Evolutionary conservation across 2,113 vertebrate genomes (phyloP), one percentile per base, ranked within the genome.

Genomic region (Lontra canadensis): DNA sequence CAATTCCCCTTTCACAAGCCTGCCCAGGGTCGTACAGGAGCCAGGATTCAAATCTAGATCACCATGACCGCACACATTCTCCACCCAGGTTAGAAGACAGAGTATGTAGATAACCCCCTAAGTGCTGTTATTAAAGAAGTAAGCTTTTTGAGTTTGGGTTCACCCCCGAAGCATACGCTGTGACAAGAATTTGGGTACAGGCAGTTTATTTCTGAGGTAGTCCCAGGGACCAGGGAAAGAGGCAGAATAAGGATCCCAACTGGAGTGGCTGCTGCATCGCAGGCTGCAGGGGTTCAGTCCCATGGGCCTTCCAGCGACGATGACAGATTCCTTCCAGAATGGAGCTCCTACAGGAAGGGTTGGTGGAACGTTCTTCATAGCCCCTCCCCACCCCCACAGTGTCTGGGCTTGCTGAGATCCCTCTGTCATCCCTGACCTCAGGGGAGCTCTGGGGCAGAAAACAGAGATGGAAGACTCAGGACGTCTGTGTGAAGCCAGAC

Each of bases 1-100:
- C 85, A 84, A 52, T 81, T 83, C 34, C 21, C 84, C 31, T 57
- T 91, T 90, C n/a, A 55, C 7, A 88, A 65, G 84, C 13, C 92
- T 49, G 34, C 11, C 39, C 42, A 92, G 44, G 39, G 26, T 85
- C 49, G 34, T 39, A 65, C 14, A 47, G 39, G 42, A 89, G 18
- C 3, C 36, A 31, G 67, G 74, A 92, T 78, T 95, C 63, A 44
- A 86, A 73, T 17, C 23, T 36, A 83, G 73, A n/a, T 6, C 29
- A 17, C 74, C 39, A 91, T 55, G 15, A 47, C 47, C 47, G n/a
- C 8, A 31, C 7, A 18, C 7, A 12, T 93, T 76, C 92, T 63
- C n/a, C 3, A 8, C 52, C 78, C 49, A 44, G 31, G 18, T 82
- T 49, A 94, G 86, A 78, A 80, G 65, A 65, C 21, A 13, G 15